These are phyloP conservation scores for Lathamus discolor DNA, from an alignment of 2,113 vertebrate genomes.

Conservation along the genomic window DNA sequence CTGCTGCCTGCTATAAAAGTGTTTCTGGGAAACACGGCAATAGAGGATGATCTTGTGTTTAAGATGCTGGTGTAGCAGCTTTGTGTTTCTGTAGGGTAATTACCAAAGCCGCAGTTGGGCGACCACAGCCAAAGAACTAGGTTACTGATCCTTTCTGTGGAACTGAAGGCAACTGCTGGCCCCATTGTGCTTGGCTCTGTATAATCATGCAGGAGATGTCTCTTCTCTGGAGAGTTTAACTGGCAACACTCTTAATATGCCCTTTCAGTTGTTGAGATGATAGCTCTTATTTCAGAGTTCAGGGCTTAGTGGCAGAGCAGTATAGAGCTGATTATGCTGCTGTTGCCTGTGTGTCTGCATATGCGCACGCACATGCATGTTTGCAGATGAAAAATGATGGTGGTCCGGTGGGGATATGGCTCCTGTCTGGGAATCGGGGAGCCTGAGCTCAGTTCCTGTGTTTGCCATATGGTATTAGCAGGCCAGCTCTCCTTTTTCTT, in stretches of 20 bases:
- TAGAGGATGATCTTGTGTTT: neutral
- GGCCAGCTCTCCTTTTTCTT: neutral
- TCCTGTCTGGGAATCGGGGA: neutral
- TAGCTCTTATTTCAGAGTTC: neutral
- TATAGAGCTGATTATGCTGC: neutral
- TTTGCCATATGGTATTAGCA: neutral
- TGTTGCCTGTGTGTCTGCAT: neutral
- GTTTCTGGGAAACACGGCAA: neutral
- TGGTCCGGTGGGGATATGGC: neutral
- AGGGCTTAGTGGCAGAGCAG: neutral
- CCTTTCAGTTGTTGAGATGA: neutral
- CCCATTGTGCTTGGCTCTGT: neutral
- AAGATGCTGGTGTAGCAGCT: constrained; percentile 23
- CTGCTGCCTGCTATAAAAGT: constrained; percentile 13
- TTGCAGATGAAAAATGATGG: neutral
- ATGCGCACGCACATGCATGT: rapidly evolving
- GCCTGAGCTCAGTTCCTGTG: neutral
- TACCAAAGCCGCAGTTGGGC: neutral
- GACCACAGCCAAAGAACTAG: neutral
- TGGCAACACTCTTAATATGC: neutral
- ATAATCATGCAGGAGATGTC: neutral
- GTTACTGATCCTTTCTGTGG: neutral
- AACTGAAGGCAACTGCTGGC: neutral
- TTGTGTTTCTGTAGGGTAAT: neutral
- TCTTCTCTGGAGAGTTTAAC: neutral